Conservation (phyloP, 2,888 invertebrate genomes). For the Campoplex capitator region DNA sequence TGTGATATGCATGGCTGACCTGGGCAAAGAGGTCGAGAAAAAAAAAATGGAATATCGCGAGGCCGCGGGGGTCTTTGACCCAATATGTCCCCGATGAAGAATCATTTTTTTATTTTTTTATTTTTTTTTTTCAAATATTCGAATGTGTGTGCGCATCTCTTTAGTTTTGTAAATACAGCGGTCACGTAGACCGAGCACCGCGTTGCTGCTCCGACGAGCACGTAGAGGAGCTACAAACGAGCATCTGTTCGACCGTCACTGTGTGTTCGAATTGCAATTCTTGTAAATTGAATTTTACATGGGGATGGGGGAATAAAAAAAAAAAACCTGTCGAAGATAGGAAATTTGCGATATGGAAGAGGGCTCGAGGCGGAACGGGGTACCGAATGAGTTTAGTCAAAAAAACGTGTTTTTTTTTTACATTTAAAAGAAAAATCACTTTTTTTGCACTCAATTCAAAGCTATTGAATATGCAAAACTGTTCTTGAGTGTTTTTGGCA, state of each 20-base stretch:
- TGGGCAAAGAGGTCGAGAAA: constrained; percentile 19
- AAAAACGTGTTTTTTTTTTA: not conserved
- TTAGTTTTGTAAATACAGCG: constrained; percentile 38
- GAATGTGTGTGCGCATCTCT: not conserved
- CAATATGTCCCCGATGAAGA: not conserved
- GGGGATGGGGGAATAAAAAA: constrained; percentile 9
- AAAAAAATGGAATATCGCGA: constrained; percentile 38
- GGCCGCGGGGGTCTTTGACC: constrained; percentile 13
- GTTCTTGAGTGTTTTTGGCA: not conserved
- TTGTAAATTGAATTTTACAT: constrained; percentile 36
- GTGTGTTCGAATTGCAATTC: not conserved
- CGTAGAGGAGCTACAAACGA: constrained; percentile 37
- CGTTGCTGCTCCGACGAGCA: constrained; percentile 18
- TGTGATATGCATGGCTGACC: constrained; percentile 30
- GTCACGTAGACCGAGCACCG: constrained; percentile 29
- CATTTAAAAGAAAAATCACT: not conserved
- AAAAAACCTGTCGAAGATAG: not conserved
- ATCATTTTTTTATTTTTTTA: not conserved
- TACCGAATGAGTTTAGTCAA: not conserved
- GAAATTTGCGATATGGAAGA: not conserved
- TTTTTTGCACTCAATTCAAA: not conserved
- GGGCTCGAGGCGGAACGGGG: not conserved
- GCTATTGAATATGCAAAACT: not conserved
- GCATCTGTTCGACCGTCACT: constrained; percentile 12
- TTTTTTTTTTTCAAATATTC: not conserved